Percentiles rank a stretch among this genome's conserved stretches.
These are phyloP conservation scores for Plusia festucae DNA, from an alignment of 2,888 invertebrate genomes.

Conservation along the genomic window DNA sequence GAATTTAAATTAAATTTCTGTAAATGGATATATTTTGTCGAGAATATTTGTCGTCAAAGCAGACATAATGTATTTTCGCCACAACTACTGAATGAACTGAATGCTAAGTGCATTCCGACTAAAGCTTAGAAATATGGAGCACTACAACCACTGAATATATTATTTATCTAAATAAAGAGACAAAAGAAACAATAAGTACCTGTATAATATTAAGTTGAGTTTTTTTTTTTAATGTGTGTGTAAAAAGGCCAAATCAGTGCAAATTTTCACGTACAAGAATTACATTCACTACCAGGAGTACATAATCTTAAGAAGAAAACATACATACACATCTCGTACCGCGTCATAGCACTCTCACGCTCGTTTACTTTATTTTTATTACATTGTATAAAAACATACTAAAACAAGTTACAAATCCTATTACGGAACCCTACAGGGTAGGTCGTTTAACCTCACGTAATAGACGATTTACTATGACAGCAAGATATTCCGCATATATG, in stretches of 20 bases:
- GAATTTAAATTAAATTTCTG: slow-evolving; percentile 1
- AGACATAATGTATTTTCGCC: not conserved
- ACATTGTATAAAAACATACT: slow-evolving; percentile 62
- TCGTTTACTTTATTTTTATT: slow-evolving; percentile 60
- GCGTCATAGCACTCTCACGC: slow-evolving; percentile 35
- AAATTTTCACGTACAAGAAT: not conserved
- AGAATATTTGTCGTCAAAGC: not conserved
- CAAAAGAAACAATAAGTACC: no score
- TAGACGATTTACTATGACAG: slow-evolving; percentile 43
- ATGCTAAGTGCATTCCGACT: not conserved
- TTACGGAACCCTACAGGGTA: slow-evolving; percentile 49
- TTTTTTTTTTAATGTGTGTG: not conserved
- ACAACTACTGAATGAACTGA: not conserved
- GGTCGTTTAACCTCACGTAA: slow-evolving; percentile 51
- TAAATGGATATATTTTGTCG: not conserved
- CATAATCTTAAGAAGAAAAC: slow-evolving; percentile 25
- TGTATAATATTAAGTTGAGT: no score
- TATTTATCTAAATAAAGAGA: not conserved
- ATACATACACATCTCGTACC: slow-evolving; percentile 29
- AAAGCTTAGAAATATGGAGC: slow-evolving; percentile 2
- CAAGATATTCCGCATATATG: slow-evolving; percentile 21
- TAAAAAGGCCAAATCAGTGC: not conserved
- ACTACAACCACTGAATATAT: not conserved
- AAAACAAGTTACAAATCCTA: slow-evolving; percentile 62
- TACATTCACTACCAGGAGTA: slow-evolving; percentile 18